Base-by-base conservation (phyloP, 2,888 invertebrate genomes). In the Serripes groenlandicus region DNA sequence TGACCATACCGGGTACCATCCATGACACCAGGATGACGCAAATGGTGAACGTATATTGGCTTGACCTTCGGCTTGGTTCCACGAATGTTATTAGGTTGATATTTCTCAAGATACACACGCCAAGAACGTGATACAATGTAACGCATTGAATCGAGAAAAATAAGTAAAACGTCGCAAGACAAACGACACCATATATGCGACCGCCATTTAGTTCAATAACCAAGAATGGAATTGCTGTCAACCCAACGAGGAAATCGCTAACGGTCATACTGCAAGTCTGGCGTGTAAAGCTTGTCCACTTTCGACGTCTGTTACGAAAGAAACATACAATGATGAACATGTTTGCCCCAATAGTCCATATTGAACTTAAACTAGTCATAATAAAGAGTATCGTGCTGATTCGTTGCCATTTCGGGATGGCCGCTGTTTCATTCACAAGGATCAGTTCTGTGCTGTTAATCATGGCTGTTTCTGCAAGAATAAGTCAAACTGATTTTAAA, bases 271-370 rank as follows among this genome's bases (percentile, higher is more conserved):
- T 58, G 58, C 9, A 58, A 28, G 26, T 58, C 26, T 58, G 58
- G 11, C 58, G 58, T 58, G 58, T 58, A 26, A 58, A 58, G 15
- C 58, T 58, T 15, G 58, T 26, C 58, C 58, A 58, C 26, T 23
- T 9, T 5, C 26, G 58, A 21, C n/a, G 11, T 3, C 58, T 23
- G 58, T 15, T 58, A 15, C 58, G 58, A 58, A 28, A 58, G n/a
- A 21, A 58, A 28, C 58, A 58, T 23, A 58, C 15, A 1, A 58
- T 23, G n/a, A 58, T 58, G 26, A n/a, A 15, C 3, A 26, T 4
- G 58, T 58, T 58, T 3, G 58, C 58, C 11, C 23, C 23, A 28
- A 58, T 58, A 3, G 58, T 58, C 58, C 58, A 58, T 23, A 11
- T 4, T 9, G 26, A 11, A 28, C 58, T 58, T n/a, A n/a, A n/a